Conservation (phyloP, 2,797 vertebrate genomes). For the Sibirionetta formosa region DNA sequence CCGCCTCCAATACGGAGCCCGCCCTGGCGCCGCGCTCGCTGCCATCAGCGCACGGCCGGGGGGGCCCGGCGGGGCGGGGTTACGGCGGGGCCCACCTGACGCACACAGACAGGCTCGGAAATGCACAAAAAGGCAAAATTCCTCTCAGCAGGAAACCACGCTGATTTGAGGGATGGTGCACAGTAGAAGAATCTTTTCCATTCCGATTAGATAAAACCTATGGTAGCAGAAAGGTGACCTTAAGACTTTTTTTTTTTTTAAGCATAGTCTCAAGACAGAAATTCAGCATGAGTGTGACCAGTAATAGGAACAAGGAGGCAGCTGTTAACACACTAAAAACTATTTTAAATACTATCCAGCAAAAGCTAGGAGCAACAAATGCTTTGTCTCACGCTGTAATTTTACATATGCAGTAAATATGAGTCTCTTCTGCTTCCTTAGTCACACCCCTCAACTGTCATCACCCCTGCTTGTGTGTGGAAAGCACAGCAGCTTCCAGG, state of each 20-base stretch:
- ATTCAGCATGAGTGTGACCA: neutral
- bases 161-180: neutral
- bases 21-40: slow-evolving; percentile 33
- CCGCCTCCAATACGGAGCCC: slow-evolving; percentile 72
- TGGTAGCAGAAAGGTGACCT: neutral
- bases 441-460: neutral
- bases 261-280: neutral
- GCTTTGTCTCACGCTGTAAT: neutral
- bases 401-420: neutral
- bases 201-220: neutral
- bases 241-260: neutral
- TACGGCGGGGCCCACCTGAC: slow-evolving; percentile 59
- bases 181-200: neutral
- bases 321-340: neutral
- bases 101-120: neutral
- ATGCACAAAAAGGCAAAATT: neutral
- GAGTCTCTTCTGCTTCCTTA: neutral
- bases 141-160: neutral
- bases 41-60: slow-evolving; percentile 53
- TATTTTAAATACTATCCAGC: neutral
- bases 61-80: slow-evolving; percentile 64
- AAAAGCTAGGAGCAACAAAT: neutral
- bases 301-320: neutral
- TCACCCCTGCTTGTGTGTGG: neutral
- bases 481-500: neutral